Base-by-base conservation (phyloP, 2,797 vertebrate genomes). In the Cossypha polioptera region DNA sequence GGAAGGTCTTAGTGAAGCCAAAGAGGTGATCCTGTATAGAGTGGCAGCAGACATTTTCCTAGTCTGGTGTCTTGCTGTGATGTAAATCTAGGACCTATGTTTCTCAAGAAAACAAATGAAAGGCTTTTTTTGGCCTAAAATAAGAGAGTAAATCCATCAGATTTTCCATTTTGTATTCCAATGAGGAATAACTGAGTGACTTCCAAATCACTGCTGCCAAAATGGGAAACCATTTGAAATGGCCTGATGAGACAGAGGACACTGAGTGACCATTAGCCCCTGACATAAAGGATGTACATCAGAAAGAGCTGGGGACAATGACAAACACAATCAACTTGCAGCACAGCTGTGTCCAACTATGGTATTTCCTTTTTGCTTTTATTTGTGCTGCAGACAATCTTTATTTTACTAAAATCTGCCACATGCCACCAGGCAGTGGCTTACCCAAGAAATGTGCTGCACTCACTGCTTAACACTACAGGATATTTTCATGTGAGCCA, bases 21-120 rank as follows among this genome's bases (percentile, higher is more conserved):
- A 21, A 0, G 1, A 47, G 22, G 7, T 51, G 47, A 75, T 36
- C 28, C 36, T 53, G 6, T 8, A 24, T 0, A 43, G 31, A 6
- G 10, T 50, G 35, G 45, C 28, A 81, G 19, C 11, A 58, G 43
- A 24, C 7, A 10, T 40, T 65, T 79, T 43, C 74, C 65, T 76
- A 62, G 58, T 28, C 5, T 54, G 25, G 9, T 66, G 19, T 47
- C 47, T 78, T 68, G 17, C 35, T 33, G 16, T 4, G 28, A 43
- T 13, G 22, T 9, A 8, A 54, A 45, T 29, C 13, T 58, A 62
- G 19, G 18, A 71, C 4, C 5, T 36, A 1, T 1, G 4, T 9
- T 86, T 59, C 48, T 58, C 54, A 75, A 51, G 25, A 43, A 75
- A 75, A 78, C 8, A 88, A 51, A 0, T 2, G 17, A 51, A 77